phyloP scores from a whole-genome alignment of 2,797 vertebrate genomes.

The Gila robusta region DNA sequence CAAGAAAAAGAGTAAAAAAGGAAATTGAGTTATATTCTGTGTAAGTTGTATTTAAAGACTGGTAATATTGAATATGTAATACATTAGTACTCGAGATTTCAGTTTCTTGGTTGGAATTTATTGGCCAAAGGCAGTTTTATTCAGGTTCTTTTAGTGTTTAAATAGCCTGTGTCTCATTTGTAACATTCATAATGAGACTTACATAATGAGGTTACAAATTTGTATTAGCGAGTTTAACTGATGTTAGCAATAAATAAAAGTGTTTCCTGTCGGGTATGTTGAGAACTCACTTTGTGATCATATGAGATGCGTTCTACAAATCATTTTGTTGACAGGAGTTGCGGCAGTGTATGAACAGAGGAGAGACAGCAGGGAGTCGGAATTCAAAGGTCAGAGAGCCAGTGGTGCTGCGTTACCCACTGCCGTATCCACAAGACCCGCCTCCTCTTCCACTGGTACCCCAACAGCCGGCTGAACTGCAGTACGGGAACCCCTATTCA shows the following conservation, averaged over 20 bases:
- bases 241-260: background rate
- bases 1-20: background rate
- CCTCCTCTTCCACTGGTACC: slow-evolving; percentile 83
- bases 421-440: slow-evolving; percentile 85
- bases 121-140: background rate
- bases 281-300: background rate
- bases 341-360: slow-evolving; percentile 77
- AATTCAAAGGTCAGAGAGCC: slow-evolving; percentile 74
- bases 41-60: slow-evolving; percentile 36
- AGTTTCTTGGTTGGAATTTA: background rate
- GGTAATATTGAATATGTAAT: slow-evolving; percentile 24
- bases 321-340: slow-evolving; percentile 79
- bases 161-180: background rate
- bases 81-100: background rate
- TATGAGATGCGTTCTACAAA: background rate
- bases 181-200: background rate
- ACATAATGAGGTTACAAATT: too few relatives aligned
- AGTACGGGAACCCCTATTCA: slow-evolving; percentile 93
- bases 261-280: background rate
- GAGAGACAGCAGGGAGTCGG: slow-evolving; percentile 77
- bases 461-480: slow-evolving; percentile 86
- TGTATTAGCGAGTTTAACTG: background rate
- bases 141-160: background rate
- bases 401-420: slow-evolving; percentile 81
- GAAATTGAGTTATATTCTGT: slow-evolving; percentile 24